Conservation (phyloP, 2,888 invertebrate genomes). For the Nymphalis urticae region DNA sequence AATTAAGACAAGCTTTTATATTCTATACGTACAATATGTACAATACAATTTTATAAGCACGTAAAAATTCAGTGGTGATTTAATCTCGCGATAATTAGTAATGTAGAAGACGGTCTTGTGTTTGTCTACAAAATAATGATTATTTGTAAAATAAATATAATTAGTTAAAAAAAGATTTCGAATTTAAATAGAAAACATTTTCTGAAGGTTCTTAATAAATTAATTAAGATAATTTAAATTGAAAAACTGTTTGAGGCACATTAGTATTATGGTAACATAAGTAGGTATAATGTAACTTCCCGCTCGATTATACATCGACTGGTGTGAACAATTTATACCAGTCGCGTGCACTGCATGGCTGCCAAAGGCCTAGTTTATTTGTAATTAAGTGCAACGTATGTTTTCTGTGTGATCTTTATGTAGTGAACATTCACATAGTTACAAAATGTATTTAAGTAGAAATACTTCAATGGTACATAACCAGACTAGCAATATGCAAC, state of each 20-base stretch:
- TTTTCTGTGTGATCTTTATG: not conserved
- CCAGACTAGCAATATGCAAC: too few relatives aligned
- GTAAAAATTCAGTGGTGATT: too few relatives aligned
- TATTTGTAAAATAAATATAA: too few relatives aligned
- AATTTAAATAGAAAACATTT: not conserved
- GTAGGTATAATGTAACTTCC: constrained; percentile 26
- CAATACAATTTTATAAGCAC: too few relatives aligned
- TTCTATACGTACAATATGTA: too few relatives aligned
- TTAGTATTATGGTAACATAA: not conserved
- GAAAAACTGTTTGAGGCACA: not conserved
- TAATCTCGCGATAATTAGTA: too few relatives aligned
- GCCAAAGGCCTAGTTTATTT: constrained; percentile 25
- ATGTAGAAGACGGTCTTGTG: too few relatives aligned
- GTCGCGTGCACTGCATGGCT: constrained; percentile 27
- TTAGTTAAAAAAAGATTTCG: too few relatives aligned
- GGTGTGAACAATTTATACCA: constrained; percentile 28
- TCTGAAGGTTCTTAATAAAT: not conserved
- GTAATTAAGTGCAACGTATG: not conserved
- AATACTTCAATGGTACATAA: too few relatives aligned
- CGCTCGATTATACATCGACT: constrained; percentile 32
- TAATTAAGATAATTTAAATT: not conserved
- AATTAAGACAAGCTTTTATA: too few relatives aligned
- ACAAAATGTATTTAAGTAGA: not conserved
- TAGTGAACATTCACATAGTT: not conserved
- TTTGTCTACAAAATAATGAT: too few relatives aligned